Conservation (phyloP, 2,797 vertebrate genomes). For the Propithecus deckenii region DNA sequence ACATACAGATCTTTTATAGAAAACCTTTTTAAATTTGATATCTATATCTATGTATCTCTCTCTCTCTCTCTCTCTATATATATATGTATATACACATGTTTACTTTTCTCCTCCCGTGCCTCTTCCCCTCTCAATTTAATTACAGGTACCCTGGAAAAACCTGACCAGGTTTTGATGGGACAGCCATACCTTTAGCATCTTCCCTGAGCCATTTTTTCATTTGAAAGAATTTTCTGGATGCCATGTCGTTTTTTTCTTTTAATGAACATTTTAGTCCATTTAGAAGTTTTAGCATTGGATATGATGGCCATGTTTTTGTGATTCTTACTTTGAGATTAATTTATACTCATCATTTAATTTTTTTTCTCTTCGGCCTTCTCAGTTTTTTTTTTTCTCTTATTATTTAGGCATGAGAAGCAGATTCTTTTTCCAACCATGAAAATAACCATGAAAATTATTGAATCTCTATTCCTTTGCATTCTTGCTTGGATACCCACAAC, state of each 20-base stretch:
- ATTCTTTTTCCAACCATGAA: neutral
- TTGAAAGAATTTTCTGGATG: neutral
- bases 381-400: neutral
- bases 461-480: neutral
- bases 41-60: neutral
- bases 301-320: neutral
- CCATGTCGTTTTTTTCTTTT: neutral
- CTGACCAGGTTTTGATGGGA: neutral
- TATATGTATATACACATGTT: neutral
- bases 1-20: neutral
- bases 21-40: neutral
- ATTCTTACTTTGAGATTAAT: constrained; percentile 5
- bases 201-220: neutral
- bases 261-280: neutral
- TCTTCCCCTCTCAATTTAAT: neutral
- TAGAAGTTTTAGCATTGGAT: neutral
- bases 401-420: neutral
- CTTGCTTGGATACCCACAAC: neutral
- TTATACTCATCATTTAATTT: neutral
- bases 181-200: neutral
- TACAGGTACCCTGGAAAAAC: neutral
- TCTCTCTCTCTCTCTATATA: too few species aligned
- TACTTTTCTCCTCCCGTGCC: neutral
- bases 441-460: neutral
- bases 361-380: neutral